Evolutionary conservation across 2,797 vertebrate genomes (phyloP).

Genomic region (Protosalanx chinensis): DNA sequence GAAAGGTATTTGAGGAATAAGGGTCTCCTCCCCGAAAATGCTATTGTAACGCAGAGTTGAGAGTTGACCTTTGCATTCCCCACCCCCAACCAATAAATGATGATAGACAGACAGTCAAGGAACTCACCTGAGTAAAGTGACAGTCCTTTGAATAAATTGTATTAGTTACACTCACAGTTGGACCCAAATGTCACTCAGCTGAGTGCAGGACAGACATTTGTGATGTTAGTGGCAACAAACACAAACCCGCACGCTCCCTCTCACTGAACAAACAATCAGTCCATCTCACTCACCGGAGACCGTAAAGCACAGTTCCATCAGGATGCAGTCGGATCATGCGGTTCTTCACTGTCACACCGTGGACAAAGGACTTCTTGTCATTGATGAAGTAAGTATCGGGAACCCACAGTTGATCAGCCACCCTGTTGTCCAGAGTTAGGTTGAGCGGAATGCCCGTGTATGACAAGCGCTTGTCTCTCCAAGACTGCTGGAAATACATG

Average conservation of each 20-base stretch:
- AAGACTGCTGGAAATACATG: slow-evolving; percentile 93
- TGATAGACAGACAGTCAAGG: background rate
- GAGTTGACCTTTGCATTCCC: background rate
- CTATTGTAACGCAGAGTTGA: background rate
- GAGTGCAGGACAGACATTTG: background rate
- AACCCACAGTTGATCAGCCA: slow-evolving; percentile 93
- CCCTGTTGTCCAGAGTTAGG: slow-evolving; percentile 89
- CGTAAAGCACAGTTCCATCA: slow-evolving; percentile 91
- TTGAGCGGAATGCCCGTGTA: slow-evolving; percentile 91
- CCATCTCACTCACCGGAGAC: slow-evolving; percentile 78
- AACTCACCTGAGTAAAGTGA: background rate
- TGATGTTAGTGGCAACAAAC: background rate
- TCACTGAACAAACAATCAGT: background rate
- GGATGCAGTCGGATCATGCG: slow-evolving; percentile 93
- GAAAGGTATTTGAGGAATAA: slow-evolving; percentile 3
- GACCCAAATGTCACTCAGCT: background rate
- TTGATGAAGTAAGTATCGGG: slow-evolving; percentile 95
- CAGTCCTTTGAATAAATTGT: background rate
- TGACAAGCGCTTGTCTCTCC: slow-evolving; percentile 90
- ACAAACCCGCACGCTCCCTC: background rate
- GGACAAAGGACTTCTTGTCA: slow-evolving; percentile 95
- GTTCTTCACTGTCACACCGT: slow-evolving; percentile 94
- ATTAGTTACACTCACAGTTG: background rate
- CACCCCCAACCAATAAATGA: background rate
- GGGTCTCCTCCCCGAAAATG: background rate